These are phyloP conservation scores for Calcarius lapponicus DNA, from an alignment of 2,797 vertebrate genomes.

Conservation along the genomic window DNA sequence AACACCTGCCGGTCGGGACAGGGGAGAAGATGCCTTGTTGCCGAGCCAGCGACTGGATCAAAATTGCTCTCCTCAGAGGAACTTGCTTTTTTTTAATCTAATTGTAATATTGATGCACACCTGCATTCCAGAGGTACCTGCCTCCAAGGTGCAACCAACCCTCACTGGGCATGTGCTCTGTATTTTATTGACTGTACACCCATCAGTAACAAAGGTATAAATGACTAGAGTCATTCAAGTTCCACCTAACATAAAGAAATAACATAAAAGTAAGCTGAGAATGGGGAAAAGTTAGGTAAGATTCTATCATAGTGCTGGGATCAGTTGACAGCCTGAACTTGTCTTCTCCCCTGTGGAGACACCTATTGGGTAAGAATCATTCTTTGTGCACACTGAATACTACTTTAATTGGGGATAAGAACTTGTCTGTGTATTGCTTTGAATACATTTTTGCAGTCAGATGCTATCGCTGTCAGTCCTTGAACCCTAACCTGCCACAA, in stretches of 20 bases:
- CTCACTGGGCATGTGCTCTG: background rate
- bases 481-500: background rate
- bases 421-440: background rate
- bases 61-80: background rate
- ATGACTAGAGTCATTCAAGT: background rate
- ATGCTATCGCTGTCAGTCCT: background rate
- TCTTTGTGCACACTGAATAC: background rate
- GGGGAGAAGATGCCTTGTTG: background rate
- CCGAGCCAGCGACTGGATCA: fast-evolving
- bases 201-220: background rate
- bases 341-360: background rate
- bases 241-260: background rate
- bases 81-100: background rate
- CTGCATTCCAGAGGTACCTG: background rate
- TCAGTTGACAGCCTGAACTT: fast-evolving
- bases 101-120: background rate
- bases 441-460: background rate
- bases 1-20: background rate
- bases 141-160: background rate
- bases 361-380: background rate
- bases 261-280: background rate
- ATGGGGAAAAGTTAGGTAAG: background rate
- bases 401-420: background rate
- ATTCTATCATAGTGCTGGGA: background rate
- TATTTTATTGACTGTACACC: background rate